Percentiles rank a stretch among this genome's conserved stretches.
Conservation (phyloP, 2,888 invertebrate genomes). For the Leptopilina syphax region DNA sequence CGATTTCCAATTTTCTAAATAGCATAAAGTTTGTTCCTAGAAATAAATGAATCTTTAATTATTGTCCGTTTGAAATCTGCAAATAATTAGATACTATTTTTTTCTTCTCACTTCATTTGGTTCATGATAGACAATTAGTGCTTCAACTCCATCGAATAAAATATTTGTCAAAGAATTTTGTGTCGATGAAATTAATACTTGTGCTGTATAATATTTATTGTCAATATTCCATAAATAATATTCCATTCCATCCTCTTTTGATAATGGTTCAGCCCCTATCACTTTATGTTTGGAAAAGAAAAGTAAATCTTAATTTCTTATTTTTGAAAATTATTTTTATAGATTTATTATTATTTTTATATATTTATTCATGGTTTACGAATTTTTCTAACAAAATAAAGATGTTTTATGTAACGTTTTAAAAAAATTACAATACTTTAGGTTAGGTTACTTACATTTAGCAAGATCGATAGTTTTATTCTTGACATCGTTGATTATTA, state of each 20-base stretch:
- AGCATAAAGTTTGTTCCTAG: conserved; percentile 64
- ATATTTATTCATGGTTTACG: too few relatives aligned
- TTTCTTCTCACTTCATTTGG: conserved; percentile 75
- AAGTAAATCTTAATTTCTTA: background rate
- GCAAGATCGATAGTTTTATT: conserved; percentile 68
- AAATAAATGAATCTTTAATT: conserved; percentile 68
- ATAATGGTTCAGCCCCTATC: conserved; percentile 67
- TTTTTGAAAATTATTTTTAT: too few relatives aligned
- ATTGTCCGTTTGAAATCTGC: conserved; percentile 62
- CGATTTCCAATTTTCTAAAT: conserved; percentile 65
- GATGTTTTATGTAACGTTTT: background rate
- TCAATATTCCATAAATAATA: conserved; percentile 80
- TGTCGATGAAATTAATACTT: conserved; percentile 80
- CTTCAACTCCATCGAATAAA: conserved; percentile 79
- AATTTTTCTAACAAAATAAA: background rate
- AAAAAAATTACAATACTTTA: conserved; percentile 43
- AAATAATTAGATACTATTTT: conserved; percentile 6
- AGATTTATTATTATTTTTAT: too few relatives aligned
- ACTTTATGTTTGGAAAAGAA: conserved; percentile 54
- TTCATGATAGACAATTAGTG: conserved; percentile 82
- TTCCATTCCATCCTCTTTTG: conserved; percentile 66
- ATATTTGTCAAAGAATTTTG: conserved; percentile 77
- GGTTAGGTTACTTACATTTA: conserved; percentile 62
- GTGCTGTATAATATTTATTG: conserved; percentile 85
- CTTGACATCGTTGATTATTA: conserved; percentile 65